Percentiles rank a stretch among this genome's conserved stretches.
These are phyloP conservation scores for Drepana falcataria DNA, from an alignment of 2,888 invertebrate species.

Conservation along the genomic window DNA sequence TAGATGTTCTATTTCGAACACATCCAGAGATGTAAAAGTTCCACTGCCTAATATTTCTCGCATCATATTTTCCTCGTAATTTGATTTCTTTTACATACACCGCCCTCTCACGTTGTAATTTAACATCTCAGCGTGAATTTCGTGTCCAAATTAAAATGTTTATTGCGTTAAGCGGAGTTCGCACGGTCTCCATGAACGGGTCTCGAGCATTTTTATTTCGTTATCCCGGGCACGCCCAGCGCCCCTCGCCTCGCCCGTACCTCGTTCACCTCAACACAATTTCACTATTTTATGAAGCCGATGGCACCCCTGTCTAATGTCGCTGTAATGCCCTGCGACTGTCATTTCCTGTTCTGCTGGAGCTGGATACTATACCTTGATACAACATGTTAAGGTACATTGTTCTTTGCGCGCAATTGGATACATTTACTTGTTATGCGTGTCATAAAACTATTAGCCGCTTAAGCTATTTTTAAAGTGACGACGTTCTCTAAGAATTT, in stretches of 20 bases:
- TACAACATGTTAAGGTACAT: constrained; percentile 33
- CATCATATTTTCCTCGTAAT: constrained; percentile 44
- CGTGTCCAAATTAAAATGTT: constrained; percentile 77
- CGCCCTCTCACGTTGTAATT: constrained; percentile 66
- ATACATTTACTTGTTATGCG: constrained; percentile 60
- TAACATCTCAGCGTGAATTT: constrained; percentile 75
- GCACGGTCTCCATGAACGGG: constrained; percentile 61
- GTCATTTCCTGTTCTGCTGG: constrained; percentile 49
- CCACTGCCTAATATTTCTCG: too few relatives aligned
- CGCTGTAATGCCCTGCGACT: constrained; percentile 64
- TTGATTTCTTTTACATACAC: constrained; percentile 58
- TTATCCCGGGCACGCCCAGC: constrained; percentile 61
- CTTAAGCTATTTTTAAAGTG: constrained; percentile 73
- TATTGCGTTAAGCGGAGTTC: constrained; percentile 75
- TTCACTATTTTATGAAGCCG: constrained; percentile 61
- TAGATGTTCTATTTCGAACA: too few relatives aligned
- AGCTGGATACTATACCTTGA: constrained; percentile 36
- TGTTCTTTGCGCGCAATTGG: constrained; percentile 22
- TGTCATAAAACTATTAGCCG: constrained; percentile 78
- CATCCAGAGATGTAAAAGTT: too few relatives aligned
- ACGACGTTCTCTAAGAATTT: constrained; percentile 57
- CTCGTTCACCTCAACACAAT: constrained; percentile 42
- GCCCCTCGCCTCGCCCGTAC: constrained; percentile 33
- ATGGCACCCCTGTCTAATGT: constrained; percentile 67
- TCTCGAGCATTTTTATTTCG: constrained; percentile 72